Percentiles rank a stretch among this genome's conserved stretches.
These are phyloP conservation scores for Hermaeophaga mercurialis DNA, from an alignment of 2,888 invertebrate genomes.

Conservation along the genomic window DNA sequence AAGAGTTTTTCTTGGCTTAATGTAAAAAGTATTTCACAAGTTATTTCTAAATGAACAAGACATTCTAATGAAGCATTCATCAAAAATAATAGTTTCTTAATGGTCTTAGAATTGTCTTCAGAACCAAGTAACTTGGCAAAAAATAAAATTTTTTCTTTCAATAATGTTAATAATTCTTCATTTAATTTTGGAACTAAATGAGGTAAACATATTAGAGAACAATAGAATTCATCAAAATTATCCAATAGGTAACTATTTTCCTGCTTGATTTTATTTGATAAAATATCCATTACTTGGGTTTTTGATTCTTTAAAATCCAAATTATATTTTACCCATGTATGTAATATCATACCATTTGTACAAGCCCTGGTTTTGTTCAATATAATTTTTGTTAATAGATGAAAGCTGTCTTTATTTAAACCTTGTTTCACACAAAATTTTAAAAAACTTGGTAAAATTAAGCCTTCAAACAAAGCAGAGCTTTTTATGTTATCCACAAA, in stretches of 20 bases:
- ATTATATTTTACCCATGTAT: constrained; percentile 70
- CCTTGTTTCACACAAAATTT: constrained; percentile 63
- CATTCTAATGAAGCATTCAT: constrained; percentile 65
- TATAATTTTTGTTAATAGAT: constrained; percentile 69
- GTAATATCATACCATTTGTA: constrained; percentile 64
- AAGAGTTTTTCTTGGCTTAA: constrained; percentile 55
- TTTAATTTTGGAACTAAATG: constrained; percentile 56
- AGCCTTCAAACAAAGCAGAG: constrained; percentile 73
- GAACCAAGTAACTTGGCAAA: constrained; percentile 4
- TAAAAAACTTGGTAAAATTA: constrained; percentile 72
- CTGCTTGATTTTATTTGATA: constrained; percentile 52
- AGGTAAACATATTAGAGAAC: constrained; percentile 63
- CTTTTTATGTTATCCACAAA: constrained; percentile 70
- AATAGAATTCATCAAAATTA: constrained; percentile 58
- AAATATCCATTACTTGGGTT: constrained; percentile 56
- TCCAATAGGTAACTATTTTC: constrained; percentile 56
- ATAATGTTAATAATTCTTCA: constrained; percentile 46
- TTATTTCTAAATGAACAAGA: constrained; percentile 59
- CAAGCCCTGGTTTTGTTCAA: constrained; percentile 69
- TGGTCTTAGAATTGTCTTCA: constrained; percentile 7
- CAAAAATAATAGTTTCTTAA: constrained; percentile 58
- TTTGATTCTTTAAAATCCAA: constrained; percentile 61
- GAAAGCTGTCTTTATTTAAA: constrained; percentile 63
- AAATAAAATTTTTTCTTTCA: constrained; percentile 25
- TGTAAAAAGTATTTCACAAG: constrained; percentile 40